Percentiles rank a stretch among this genome's conserved stretches.
phyloP scores from a whole-genome alignment of 2,888 invertebrate genomes.

The Cancer borealis region DNA sequence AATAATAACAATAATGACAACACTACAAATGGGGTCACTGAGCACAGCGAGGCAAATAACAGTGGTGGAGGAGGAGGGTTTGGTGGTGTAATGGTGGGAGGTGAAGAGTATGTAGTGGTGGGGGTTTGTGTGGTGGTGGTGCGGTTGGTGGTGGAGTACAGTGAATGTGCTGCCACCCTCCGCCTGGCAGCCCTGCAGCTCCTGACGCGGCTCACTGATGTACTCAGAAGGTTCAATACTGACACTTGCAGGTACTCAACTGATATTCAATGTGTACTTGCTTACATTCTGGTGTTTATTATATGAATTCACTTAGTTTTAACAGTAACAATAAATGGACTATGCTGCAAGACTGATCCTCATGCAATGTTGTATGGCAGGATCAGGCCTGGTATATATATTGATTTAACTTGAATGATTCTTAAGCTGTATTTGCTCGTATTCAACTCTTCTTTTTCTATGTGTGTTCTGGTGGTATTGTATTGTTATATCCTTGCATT shows the following conservation, averaged over 20 bases:
- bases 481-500: no score
- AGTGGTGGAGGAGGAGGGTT: conserved; percentile 47
- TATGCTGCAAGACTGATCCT: no score
- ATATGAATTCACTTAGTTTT: no score
- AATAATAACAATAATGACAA: conserved; percentile 41
- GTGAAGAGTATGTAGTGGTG: conserved; percentile 76
- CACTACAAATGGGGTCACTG: conserved; percentile 53
- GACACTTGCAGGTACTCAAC: conserved; percentile 78
- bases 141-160: conserved; percentile 75
- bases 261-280: not conserved
- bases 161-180: conserved; percentile 76
- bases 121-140: conserved; percentile 77
- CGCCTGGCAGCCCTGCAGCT: conserved; percentile 74
- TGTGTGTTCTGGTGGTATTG: no score
- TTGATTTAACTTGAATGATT: no score
- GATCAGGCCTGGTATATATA: no score
- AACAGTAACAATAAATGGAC: no score
- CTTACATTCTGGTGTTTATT: no score
- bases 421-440: no score
- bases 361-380: no score
- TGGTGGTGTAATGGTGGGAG: conserved; percentile 69
- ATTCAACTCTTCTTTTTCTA: no score
- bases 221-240: conserved; percentile 81
- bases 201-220: conserved; percentile 70
- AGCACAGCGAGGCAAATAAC: conserved; percentile 26